Evolutionary conservation across 2,113 vertebrate species (phyloP), one percentile per base, ranked within the genome.

Genomic region (Stigmatopora argus): DNA sequence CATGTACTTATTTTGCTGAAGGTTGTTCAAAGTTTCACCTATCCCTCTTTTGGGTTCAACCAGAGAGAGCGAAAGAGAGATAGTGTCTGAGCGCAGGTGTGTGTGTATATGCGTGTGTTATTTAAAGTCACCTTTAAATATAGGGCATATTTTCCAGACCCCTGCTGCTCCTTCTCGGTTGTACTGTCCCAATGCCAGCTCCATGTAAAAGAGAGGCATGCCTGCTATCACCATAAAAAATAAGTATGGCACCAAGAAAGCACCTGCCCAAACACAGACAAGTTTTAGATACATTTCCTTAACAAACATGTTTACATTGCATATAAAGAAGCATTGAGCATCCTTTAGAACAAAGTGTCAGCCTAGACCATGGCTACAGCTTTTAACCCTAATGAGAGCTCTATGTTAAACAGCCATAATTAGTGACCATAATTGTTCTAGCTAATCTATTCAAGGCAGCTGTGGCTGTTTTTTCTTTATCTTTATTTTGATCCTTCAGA

Each of bases 171-270:
- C 94, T 76, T 93, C 92, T 52, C 93, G 87, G 84, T 94, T 94
- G 78, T 94, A 95, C 70, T 96, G 94, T 21, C 94, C 94, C 19
- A 95, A 82, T 7, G 94, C 94, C 78, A 96, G 84, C 81, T 96
- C 94, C 94, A 96, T 96, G 83, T 95, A 96, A 88, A 96, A 96
- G 0, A 96, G 93, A 0, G 94, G 94, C 93, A 93, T 94, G 5
- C 94, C 94, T 0, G 93, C 93, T 38, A 96, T 94, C 74, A 94
- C 88, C 93, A 96, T 95, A 82, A 96, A 95, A 80, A 96, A 90
- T 71, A 96, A 63, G 75, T 95, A 96, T 5, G 94, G 94, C 31
- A 96, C 93, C 67, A 96, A 89, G 70, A 96, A 96, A 2, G 94
- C 94, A 60, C 94, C 94, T 95, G 75, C 59, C 61, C 52, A 71